Conservation (phyloP, 1,140 invertebrate species). For the Hirudo medicinalis region DNA sequence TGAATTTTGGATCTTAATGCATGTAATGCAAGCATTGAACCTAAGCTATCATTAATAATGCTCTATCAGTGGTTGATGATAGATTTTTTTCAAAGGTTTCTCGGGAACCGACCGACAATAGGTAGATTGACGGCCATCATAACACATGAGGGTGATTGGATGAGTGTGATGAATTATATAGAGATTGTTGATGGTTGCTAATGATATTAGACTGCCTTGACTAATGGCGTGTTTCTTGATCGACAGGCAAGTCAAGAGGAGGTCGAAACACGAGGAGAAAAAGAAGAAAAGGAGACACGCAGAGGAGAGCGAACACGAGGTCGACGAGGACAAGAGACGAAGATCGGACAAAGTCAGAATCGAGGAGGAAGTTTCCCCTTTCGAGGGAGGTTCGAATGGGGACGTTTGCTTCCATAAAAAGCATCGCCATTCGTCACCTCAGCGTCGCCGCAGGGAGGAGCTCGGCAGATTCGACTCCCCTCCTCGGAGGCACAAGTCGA, state of each 20-base stretch:
- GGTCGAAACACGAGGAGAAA: not conserved
- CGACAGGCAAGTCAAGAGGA: not conserved
- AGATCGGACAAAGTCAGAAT: not conserved
- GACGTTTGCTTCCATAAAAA: not conserved
- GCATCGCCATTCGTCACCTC: not conserved
- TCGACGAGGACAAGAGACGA: not conserved
- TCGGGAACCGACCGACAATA: not conserved
- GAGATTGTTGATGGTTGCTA: not conserved
- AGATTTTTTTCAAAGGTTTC: constrained; percentile 7
- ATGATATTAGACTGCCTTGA: not conserved
- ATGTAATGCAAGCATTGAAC: too few species aligned
- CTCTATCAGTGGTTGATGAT: not conserved
- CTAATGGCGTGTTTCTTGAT: not conserved
- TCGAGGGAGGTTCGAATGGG: not conserved
- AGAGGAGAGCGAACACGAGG: not conserved
- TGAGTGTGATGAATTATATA: too few species aligned
- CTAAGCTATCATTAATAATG: too few species aligned
- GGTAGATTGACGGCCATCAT: not conserved
- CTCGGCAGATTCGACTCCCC: not conserved
- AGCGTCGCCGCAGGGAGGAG: not conserved
- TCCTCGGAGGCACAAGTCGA: not conserved
- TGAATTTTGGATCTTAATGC: too few species aligned
- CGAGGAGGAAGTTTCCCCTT: not conserved
- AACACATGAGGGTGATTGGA: not conserved
- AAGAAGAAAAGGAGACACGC: not conserved